Base-by-base conservation (phyloP, 2,888 invertebrate species). In the Lysandra coridon region DNA sequence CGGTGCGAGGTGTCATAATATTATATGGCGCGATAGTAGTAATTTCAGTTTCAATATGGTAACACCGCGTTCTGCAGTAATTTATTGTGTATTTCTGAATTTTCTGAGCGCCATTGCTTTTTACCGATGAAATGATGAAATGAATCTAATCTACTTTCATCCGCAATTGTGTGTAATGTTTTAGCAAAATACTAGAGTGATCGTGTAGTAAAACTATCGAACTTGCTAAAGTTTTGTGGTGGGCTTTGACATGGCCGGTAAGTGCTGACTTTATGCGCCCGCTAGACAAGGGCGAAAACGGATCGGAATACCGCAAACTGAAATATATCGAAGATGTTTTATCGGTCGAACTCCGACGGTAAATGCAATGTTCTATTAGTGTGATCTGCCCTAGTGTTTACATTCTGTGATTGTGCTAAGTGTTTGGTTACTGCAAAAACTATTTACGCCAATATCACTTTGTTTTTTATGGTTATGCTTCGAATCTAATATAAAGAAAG, bases 161-260 rank as follows among this genome's bases (percentile, higher is more conserved):
- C 95, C 90, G 90, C 90, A 93, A 93, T 92, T 93, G 89, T 93
- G 91, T 95, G 94, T 93, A 92, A 93, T 95, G 94, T 94, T 94
- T 93, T 95, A 94, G 89, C 88, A 89, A 91, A 92, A 91, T 91
- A 89, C 87, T 91, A 85, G 88, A 90, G 94, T 94, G 94, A 91
- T 92, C 93, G 95, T 94, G 95, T 90, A 88, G 85, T 91, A 90
- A 92, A 91, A 95, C 92, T 94, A 90, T 94, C 84, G 89, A 92
- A 94, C 92, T 94, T 92, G 90, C 89, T 91, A 91, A 90, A 93
- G 92, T 93, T 93, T 93, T 92, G 94, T 94, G 94, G 94, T 94
- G 94, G 94, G 93, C 92, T 95, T 95, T 96, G 96, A 96, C 96
- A 97, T 97, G 97, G 97, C 97, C 96, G 96, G 96, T 96, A 96